Base-by-base conservation (phyloP, 2,888 invertebrate genomes). In the Carcina quercana region DNA sequence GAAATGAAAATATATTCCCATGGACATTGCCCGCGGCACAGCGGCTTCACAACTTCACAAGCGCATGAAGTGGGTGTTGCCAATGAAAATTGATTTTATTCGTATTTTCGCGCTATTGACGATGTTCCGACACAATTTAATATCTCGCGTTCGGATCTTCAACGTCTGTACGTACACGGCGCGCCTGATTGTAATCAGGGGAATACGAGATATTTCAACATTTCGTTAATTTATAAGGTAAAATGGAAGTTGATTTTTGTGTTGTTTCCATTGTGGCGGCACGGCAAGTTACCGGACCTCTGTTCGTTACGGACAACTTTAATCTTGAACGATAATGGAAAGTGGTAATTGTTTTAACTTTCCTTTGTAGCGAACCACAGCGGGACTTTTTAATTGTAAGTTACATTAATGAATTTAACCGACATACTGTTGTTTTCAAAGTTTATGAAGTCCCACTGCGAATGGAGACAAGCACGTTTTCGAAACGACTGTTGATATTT, bases 11-110 rank as follows among this genome's bases (percentile, higher is more conserved):
- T 41, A 47, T 47, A 45, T 45, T 40, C 45, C 37, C 41, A 45
- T 47, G 42, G 34, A 47, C 45, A 41, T 46, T 35, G 46, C 49
- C 32, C 35, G 42, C 34, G 45, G 42, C 43, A 35, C 34, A 24
- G 14, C 14, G 19, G 17, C 17, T 17, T n/a, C n/a, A n/a, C n/a
- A n/a, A n/a, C n/a, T 29, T 26, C 43, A 44, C 33, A 40, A 37
- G 48, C 46, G 51, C 50, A 48, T 48, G 49, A 50, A 48, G 49
- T 46, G 44, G 39, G 43, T 38, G 41, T 29, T 47, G 44, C 45
- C 53, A 49, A 47, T 45, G 49, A 40, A 52, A 55, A 53, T 43
- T 47, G 43, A 55, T 56, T 63, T 53, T 51, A 48, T n/a, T n/a
- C n/a, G n/a, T n/a, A n/a, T 57, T 57, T 50, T 37, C 35, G 36